These are phyloP conservation scores for Cyrtonyx montezumae DNA, from an alignment of 2,113 vertebrate genomes.

Conservation along the genomic window DNA sequence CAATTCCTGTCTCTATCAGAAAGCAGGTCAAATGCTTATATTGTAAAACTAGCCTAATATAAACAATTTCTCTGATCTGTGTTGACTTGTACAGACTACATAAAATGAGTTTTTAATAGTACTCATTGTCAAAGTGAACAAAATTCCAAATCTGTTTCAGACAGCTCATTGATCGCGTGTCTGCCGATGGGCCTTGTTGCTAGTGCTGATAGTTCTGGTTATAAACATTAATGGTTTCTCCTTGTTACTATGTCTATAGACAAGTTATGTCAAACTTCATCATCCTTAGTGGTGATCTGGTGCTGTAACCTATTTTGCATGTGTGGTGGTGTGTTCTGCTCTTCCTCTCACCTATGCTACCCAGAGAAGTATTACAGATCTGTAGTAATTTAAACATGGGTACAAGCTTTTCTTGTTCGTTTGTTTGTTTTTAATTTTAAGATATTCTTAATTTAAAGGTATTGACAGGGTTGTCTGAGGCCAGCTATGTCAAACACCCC, in stretches of 20 bases:
- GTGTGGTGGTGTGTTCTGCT: background rate
- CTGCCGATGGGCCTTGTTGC: background rate
- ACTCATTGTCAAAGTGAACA: background rate
- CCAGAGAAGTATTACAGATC: background rate
- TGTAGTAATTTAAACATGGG: background rate
- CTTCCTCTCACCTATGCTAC: background rate
- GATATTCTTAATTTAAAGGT: background rate
- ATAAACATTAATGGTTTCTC: background rate
- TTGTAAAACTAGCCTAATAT: background rate
- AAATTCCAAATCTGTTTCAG: background rate
- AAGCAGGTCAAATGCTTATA: background rate
- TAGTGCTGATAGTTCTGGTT: background rate
- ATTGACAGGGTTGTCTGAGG: background rate
- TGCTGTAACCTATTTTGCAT: background rate
- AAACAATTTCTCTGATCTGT: background rate
- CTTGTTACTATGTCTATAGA: background rate
- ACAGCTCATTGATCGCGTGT: background rate
- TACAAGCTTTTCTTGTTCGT: background rate
- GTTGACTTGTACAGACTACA: background rate
- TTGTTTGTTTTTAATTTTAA: background rate
- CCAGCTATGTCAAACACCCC: conserved; percentile 40
- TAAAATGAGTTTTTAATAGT: background rate
- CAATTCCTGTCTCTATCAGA: background rate
- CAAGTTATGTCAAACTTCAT: background rate
- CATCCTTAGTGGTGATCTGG: background rate